Percentiles rank a stretch among this genome's conserved stretches.
Evolutionary conservation across 2,797 vertebrate species (phyloP).

Genomic region (Xenopus petersii): DNA sequence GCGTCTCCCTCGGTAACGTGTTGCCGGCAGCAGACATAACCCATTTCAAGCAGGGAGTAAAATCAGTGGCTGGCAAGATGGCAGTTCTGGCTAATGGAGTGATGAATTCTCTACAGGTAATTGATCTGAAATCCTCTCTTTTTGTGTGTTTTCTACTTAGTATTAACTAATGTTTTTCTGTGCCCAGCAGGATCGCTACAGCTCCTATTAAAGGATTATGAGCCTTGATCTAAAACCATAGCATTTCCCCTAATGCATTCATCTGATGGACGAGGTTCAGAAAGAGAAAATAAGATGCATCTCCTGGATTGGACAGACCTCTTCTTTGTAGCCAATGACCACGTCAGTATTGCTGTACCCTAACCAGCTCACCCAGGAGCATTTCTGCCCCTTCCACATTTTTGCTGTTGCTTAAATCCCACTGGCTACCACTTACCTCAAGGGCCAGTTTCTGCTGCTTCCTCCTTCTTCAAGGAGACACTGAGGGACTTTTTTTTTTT

Average conservation of each 20-base stretch:
- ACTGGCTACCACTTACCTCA: constrained; percentile 6
- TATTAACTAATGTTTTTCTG: not conserved
- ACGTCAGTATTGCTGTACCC: constrained; percentile 30
- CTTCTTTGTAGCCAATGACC: constrained; percentile 14
- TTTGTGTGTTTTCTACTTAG: not conserved
- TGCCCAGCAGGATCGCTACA: constrained; percentile 84
- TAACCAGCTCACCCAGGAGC: not conserved
- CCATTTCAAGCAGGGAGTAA: constrained; percentile 97
- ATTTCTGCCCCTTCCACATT: not conserved
- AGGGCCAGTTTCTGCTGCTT: not conserved
- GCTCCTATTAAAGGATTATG: constrained; percentile 76
- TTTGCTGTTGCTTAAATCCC: constrained; percentile 16
- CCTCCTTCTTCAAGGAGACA: not conserved
- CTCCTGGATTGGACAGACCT: not conserved
- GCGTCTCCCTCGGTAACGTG: constrained; percentile 81
- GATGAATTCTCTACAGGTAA: constrained; percentile 96
- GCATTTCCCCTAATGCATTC: not conserved
- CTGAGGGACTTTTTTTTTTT: constrained; percentile 20
- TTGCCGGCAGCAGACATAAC: constrained; percentile 92
- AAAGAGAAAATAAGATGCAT: not conserved
- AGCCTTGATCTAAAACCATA: constrained; percentile 1
- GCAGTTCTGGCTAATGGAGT: constrained; percentile 95
- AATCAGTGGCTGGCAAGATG: constrained; percentile 95
- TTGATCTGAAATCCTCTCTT: not conserved
- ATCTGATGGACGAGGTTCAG: not conserved